These are phyloP conservation scores for Ganaspis sp. DNA, from an alignment of 1,140 invertebrate genomes.

Conservation along the genomic window DNA sequence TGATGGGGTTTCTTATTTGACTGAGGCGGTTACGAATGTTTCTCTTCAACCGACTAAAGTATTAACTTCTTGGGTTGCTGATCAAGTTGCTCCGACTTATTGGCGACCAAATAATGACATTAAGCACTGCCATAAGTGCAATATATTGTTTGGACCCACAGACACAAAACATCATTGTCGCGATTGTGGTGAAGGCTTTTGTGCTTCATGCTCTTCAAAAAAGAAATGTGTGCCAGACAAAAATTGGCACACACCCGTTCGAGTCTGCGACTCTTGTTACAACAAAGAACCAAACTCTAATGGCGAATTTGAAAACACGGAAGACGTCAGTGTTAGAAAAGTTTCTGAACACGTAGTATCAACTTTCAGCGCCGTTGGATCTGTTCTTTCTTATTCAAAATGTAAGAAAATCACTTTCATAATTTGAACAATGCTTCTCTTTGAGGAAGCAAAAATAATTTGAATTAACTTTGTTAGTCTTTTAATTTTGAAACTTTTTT, in stretches of 20 bases:
- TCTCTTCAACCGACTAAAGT: conserved; percentile 84
- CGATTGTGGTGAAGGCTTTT: conserved; percentile 85
- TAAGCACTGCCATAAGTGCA: conserved; percentile 83
- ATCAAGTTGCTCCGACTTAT: conserved; percentile 86
- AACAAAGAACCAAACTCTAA: conserved; percentile 62
- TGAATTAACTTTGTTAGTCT: too few relatives aligned
- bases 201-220: conserved; percentile 80
- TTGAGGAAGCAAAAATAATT: too few relatives aligned
- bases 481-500: not conserved
- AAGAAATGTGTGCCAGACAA: conserved; percentile 80
- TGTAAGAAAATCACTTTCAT: too few relatives aligned
- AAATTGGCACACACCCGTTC: conserved; percentile 81
- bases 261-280: conserved; percentile 83
- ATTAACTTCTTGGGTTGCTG: conserved; percentile 84
- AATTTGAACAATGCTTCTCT: too few relatives aligned
- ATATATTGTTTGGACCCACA: conserved; percentile 74
- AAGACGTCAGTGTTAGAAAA: conserved; percentile 80
- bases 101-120: conserved; percentile 89
- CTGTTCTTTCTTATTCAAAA: conserved; percentile 78
- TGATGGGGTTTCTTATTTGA: conserved; percentile 84
- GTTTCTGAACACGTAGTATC: conserved; percentile 81
- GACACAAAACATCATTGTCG: conserved; percentile 88
- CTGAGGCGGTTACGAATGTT: conserved; percentile 83
- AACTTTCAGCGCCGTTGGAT: conserved; percentile 79
- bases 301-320: conserved; percentile 55